Base-by-base conservation (phyloP, 2,113 vertebrate species). In the Rhinopomastus cyanomelas region DNA sequence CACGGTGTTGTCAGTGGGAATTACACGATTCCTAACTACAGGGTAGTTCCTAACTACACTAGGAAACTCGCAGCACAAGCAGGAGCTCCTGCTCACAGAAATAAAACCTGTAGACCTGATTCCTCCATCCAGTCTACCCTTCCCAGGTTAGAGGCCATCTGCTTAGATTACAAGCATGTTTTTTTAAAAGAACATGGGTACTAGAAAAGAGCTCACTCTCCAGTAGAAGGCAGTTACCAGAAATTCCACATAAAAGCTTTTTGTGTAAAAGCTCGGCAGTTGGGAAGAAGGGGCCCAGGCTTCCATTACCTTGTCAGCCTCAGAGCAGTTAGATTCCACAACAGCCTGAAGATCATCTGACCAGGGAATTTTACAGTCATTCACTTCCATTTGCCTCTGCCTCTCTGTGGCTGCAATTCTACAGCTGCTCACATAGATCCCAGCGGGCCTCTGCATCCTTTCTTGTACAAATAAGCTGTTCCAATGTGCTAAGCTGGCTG, bases 51-150 rank as follows among this genome's bases (percentile, higher is more conserved):
- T n/a, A n/a, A n/a, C n/a, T n/a, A n/a, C 29, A 29, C 19, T 1
- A 36, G 3, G 11, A 36, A 81, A 18, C 29, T 13, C 25, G 21
- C 29, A 25, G 36, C 67, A 30, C 5, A 1, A 80, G 39, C 23
- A 36, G 3, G 42, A 53, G 64, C 3, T 56, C 30, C 72, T 80
- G 68, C 60, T 60, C 68, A 69, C 78, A 71, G 13, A 60, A 32
- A 9, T 5, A 2, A 1, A 37, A 44, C 5, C 13, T 26, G 23
- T 3, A 39, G 15, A 27, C 36, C 16, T 8, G 0, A 6, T 16
- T 59, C 18, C 60, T 81, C 73, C 56, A 49, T 22, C 21, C 80
- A n/a, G 17, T 1, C 26, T 73, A 22, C 6, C 39, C n/a, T 80
- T 36, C 52, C 80, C 48, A 51, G 42, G 39, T 46, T 0, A 8